A percentile compares a stretch with the other conserved stretches of the same genome.
phyloP scores from a whole-genome alignment of 64 coral and sea anemone genomes.

The Pachyseris speciosa region DNA sequence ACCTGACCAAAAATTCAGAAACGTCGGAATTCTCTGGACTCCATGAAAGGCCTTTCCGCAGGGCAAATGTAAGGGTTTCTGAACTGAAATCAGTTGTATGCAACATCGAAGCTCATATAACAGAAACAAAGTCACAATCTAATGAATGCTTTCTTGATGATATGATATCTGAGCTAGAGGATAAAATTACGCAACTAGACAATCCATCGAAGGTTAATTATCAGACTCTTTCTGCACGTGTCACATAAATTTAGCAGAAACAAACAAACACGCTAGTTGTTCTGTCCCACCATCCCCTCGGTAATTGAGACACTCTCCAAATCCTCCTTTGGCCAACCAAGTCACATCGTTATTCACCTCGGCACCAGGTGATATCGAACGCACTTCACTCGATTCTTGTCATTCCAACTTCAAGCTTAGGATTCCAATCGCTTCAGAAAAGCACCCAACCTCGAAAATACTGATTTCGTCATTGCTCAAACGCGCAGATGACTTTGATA shows the following conservation, averaged over 20 bases:
- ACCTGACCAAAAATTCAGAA: too few species aligned
- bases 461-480: conserved; percentile 4
- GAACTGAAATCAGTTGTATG: background rate
- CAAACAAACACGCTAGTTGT: background rate
- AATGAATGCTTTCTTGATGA: too few species aligned
- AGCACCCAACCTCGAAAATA: background rate
- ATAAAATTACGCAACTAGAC: too few species aligned
- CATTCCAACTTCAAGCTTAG: background rate
- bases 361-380: conserved; percentile 12
- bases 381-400: background rate
- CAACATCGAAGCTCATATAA: background rate
- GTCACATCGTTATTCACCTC: too few species aligned
- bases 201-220: too few species aligned
- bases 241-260: too few species aligned
- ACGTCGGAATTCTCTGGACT: background rate
- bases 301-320: background rate
- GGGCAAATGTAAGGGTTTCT: background rate
- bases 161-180: too few species aligned
- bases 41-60: background rate
- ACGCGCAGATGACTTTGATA: background rate
- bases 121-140: background rate
- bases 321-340: too few species aligned
- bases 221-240: too few species aligned
- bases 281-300: background rate
- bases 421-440: background rate